Conservation (phyloP, 2,113 vertebrate genomes). For the Psittacus erithacus region DNA sequence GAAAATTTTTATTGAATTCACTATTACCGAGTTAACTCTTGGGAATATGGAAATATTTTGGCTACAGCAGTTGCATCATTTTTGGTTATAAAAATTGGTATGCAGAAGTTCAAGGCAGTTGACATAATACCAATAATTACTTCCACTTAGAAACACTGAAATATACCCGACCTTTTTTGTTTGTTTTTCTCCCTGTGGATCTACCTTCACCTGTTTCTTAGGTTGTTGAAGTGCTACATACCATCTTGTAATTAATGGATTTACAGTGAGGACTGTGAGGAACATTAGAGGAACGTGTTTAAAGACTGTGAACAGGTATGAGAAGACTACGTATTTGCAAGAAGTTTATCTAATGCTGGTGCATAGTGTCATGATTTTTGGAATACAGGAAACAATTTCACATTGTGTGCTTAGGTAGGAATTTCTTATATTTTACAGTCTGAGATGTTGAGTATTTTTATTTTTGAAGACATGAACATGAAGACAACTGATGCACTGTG, state of each 20-base stretch:
- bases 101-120: not conserved
- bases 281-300: not conserved
- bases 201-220: not conserved
- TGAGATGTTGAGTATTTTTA: not conserved
- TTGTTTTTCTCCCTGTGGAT: not conserved
- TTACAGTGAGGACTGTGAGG: not conserved
- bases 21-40: slow-evolving; percentile 64
- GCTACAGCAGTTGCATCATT: not conserved
- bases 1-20: slow-evolving; percentile 60
- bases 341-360: not conserved
- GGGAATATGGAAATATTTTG: not conserved
- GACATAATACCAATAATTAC: not conserved
- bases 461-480: not conserved
- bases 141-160: not conserved
- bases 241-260: not conserved
- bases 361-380: not conserved
- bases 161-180: not conserved
- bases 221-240: not conserved
- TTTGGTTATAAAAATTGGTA: not conserved
- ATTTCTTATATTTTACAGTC: not conserved
- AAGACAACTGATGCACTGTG: not conserved
- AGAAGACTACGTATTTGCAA: not conserved
- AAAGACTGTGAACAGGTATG: not conserved
- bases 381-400: not conserved
- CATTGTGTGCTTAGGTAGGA: accelerated